These are phyloP conservation scores for Crocodylus rhombifer DNA, from an alignment of 2,797 vertebrate genomes.

Conservation along the genomic window DNA sequence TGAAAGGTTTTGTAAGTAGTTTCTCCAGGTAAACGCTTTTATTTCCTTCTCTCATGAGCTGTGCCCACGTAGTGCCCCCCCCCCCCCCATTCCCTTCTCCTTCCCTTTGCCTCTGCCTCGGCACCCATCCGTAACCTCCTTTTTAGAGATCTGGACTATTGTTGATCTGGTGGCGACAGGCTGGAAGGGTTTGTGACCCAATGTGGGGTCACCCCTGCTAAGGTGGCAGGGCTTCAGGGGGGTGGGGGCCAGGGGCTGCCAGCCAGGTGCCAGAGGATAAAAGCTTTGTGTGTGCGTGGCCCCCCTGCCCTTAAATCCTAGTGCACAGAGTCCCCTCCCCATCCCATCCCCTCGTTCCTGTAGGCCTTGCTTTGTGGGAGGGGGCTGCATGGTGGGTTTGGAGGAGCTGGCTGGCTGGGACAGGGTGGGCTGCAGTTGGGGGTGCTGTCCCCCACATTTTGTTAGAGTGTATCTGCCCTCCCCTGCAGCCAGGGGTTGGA, in stretches of 20 bases:
- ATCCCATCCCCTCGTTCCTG: background rate
- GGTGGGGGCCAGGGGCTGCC: conserved; percentile 48
- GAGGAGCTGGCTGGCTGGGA: conserved; percentile 34
- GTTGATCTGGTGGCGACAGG: background rate
- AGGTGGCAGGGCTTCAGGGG: background rate
- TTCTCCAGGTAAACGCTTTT: conserved; percentile 71
- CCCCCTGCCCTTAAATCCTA: background rate
- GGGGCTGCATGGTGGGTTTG: background rate
- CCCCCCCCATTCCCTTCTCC: background rate
- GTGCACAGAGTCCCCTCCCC: background rate
- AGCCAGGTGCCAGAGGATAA: conserved; percentile 39
- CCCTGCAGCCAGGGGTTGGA: background rate
- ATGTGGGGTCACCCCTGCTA: no score
- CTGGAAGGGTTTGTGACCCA: background rate
- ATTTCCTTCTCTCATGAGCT: conserved; percentile 64
- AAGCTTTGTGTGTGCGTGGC: background rate
- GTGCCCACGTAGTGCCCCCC: conserved; percentile 35
- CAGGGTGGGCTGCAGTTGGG: background rate
- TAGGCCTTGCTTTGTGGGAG: background rate
- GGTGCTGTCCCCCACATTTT: background rate
- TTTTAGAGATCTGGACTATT: background rate
- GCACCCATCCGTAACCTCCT: conserved; percentile 1
- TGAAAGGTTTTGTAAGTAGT: conserved; percentile 75
- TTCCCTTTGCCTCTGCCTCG: no score
- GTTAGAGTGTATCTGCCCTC: background rate